Evolutionary conservation across 2,888 invertebrate species (phyloP), one percentile per base, ranked within the genome.

Genomic region (Tiphia femorata): DNA sequence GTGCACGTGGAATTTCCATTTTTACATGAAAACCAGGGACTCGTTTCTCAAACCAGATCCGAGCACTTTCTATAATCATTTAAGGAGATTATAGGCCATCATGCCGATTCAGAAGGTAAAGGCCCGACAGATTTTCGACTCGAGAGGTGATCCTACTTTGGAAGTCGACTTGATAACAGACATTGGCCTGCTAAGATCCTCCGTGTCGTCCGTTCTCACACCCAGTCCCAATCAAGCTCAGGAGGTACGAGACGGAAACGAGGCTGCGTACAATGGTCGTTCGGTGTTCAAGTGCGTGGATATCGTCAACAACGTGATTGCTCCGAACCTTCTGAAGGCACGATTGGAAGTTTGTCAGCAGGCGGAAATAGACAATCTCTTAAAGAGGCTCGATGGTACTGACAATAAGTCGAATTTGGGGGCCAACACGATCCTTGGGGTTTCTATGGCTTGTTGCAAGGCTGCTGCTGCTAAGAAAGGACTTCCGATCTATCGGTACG

Each of bases 111-210:
- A 84, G 63, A 87, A 87, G 68, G 83, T 91, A 12, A 86, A 87
- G 76, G 90, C 90, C 48, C 86, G 90, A 50, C 87, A 88, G 76
- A 91, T 91, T 76, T 89, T 88, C 78, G 90, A 91, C 84, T 88
- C 89, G 61, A 86, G 89, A 56, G 90, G 90, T 20, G 89, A 90
- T 75, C 91, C 91, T n/a, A 91, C 91, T 10, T 86, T 91, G 49
- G 91, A 82, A 62, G 77, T 82, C 3, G 81, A 82, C 27, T 37
- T 82, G 8, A 75, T 82, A 19, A 81, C 80, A 1, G 80, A 82
- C 3, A 70, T 80, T 7, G 81, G 81, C 3, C 44, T 81, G n/a
- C 51, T 81, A 10, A 66, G 82, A 44, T 73, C 79, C 1, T 77
- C 81, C 3, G 78, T 81, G 0, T 75, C 81, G 0, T 73, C 72